Conservation (phyloP, 2,797 vertebrate genomes). For the Leptodactylus fallax region DNA sequence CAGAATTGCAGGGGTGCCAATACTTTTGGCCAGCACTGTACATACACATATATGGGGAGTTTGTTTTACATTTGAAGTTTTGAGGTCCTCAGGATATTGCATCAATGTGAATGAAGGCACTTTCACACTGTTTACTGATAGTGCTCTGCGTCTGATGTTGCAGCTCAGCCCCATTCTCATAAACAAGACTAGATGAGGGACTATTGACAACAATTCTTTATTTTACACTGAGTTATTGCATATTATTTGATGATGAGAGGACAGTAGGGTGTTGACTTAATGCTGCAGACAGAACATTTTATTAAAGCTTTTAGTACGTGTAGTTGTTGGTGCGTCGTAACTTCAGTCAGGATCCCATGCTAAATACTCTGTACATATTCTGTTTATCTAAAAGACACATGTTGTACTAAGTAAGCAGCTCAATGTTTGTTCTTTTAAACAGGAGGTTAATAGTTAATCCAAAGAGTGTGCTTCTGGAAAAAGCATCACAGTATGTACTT, state of each 20-base stretch:
- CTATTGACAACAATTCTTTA: not conserved
- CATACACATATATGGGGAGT: too few relatives aligned
- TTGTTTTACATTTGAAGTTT: not conserved
- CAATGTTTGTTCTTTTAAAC: conserved; percentile 4
- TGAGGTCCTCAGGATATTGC: not conserved
- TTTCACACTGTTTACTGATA: too few relatives aligned
- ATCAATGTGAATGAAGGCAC: not conserved
- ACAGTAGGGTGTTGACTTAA: not conserved
- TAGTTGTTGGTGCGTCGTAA: not conserved
- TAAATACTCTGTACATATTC: not conserved
- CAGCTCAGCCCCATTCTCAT: too few relatives aligned
- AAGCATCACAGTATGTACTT: conserved; percentile 3
- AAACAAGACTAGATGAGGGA: too few relatives aligned
- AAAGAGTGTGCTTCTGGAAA: not conserved
- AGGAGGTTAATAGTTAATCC: conserved; percentile 40
- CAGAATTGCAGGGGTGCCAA: too few relatives aligned
- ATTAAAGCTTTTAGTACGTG: not conserved
- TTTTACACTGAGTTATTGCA: too few relatives aligned
- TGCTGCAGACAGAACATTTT: not conserved
- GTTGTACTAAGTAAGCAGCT: conserved; percentile 28
- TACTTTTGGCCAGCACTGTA: too few relatives aligned
- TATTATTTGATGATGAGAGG: too few relatives aligned
- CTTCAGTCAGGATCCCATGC: not conserved
- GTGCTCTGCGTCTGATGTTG: too few relatives aligned
- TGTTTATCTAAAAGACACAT: conserved; percentile 39